Evolutionary conservation across 2,113 vertebrate genomes (phyloP), one percentile per base, ranked within the genome.

Genomic region (Oryzias woworae): DNA sequence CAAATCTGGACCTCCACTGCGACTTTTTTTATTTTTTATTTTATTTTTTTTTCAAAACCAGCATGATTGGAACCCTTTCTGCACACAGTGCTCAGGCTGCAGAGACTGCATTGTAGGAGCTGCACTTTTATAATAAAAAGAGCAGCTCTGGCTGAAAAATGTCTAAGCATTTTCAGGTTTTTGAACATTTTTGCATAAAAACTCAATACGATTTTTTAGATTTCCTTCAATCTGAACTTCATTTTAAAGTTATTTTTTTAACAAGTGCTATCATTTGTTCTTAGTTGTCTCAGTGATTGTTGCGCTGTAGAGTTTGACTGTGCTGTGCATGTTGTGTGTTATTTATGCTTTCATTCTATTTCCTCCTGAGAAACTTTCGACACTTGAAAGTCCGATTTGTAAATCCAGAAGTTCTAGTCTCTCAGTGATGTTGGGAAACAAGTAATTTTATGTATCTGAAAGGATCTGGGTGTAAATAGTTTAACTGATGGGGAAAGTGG

Each of bases 381-480:
- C 47, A 56, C 61, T 73, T 81, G 63, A 66, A 75, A 65, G 54
- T 48, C 49, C 24, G 5, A 23, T 56, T 47, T 73, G 73, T 59
- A 14, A 68, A 26, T 24, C 14, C 47, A 48, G 28, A 41, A 51
- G 28, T 55, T n/a, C 22, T 4, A 62, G 0, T 71, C 22, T 14
- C 14, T 42, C 12, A 8, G 2, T 50, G 16, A 7, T 76, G 55
- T 73, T 52, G 17, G 41, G 28, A 20, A 28, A 36, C 26, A 4
- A 10, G 42, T 28, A 7, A 78, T 23, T 47, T 22, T 41, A 56
- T 6, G 20, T 13, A 31, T 42, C 14, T n/a, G 10, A 52, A 69
- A 62, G 31, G 2, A 49, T 57, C 4, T 58, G 14, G 20, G 59
- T 83, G 85, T 81, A 85, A 80, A 83, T 83, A 83, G 54, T 54